Conservation (phyloP, 2,113 vertebrate genomes). For the Cinclus mexicanus region DNA sequence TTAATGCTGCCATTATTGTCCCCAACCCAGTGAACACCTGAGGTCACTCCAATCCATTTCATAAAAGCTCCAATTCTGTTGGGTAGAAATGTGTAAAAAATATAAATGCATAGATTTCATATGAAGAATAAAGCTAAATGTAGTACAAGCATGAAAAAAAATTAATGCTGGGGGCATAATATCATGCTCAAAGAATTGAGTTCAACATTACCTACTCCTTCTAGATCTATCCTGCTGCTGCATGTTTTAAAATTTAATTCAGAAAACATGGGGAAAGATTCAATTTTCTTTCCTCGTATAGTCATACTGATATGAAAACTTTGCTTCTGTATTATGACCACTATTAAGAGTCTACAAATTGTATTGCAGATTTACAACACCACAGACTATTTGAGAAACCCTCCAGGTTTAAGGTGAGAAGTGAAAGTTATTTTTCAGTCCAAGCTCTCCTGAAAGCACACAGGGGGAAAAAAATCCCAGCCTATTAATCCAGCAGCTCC, state of each 20-base stretch:
- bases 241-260: conserved; percentile 43
- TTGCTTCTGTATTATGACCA: conserved; percentile 3
- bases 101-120: background rate
- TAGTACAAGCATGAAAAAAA: background rate
- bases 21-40: background rate
- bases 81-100: background rate
- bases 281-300: background rate
- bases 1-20: background rate
- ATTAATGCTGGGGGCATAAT: background rate
- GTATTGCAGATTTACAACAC: conserved; percentile 6
- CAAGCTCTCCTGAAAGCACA: conserved; percentile 3
- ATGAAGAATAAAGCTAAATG: background rate
- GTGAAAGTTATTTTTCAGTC: conserved; percentile 36
- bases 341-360: conserved; percentile 20
- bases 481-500: conserved; percentile 2
- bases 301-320: conserved; percentile 20
- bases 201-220: background rate
- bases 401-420: conserved; percentile 28
- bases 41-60: background rate
- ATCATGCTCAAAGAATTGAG: background rate
- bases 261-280: background rate
- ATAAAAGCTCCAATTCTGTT: background rate
- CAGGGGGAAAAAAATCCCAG: background rate
- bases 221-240: background rate
- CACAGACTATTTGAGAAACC: background rate